phyloP scores from a whole-genome alignment of 1,140 invertebrate genomes.

The Drosophila tani region DNA sequence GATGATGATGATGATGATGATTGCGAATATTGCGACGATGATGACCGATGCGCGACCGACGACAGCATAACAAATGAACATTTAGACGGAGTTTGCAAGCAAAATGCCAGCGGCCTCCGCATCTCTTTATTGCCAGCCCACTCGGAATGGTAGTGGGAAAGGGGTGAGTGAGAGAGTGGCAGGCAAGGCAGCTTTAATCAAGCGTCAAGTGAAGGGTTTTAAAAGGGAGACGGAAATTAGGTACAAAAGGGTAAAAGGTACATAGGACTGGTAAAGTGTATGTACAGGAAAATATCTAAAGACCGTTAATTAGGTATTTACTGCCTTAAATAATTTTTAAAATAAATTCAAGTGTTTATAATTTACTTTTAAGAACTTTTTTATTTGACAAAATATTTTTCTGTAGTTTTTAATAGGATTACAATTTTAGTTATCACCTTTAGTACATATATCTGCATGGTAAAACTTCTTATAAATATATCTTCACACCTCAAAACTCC shows the following conservation, averaged over 20 bases:
- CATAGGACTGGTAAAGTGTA: neutral
- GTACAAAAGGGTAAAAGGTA: neutral
- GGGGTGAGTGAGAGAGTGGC: slow-evolving; percentile 20
- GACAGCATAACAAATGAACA: slow-evolving; percentile 82
- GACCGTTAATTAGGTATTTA: neutral
- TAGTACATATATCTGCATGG: no score
- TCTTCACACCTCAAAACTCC: neutral
- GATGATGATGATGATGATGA: slow-evolving; percentile 36
- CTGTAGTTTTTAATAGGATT: no score
- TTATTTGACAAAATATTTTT: no score
- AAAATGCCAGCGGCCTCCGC: slow-evolving; percentile 41
- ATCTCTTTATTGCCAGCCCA: slow-evolving; percentile 21
- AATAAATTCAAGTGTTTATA: neutral
- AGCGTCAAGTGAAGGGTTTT: slow-evolving; percentile 57
- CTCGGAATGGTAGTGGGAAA: slow-evolving; percentile 32
- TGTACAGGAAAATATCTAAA: neutral
- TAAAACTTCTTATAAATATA: neutral
- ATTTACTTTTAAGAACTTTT: no score
- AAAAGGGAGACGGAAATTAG: neutral
- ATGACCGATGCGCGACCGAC: slow-evolving; percentile 60
- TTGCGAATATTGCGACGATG: slow-evolving; percentile 32
- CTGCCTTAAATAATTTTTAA: no score
- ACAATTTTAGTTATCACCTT: no score
- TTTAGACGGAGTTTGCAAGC: slow-evolving; percentile 75
- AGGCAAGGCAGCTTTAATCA: slow-evolving; percentile 70